phyloP scores from a whole-genome alignment of 2,888 invertebrate species.

The Myathropa florea region DNA sequence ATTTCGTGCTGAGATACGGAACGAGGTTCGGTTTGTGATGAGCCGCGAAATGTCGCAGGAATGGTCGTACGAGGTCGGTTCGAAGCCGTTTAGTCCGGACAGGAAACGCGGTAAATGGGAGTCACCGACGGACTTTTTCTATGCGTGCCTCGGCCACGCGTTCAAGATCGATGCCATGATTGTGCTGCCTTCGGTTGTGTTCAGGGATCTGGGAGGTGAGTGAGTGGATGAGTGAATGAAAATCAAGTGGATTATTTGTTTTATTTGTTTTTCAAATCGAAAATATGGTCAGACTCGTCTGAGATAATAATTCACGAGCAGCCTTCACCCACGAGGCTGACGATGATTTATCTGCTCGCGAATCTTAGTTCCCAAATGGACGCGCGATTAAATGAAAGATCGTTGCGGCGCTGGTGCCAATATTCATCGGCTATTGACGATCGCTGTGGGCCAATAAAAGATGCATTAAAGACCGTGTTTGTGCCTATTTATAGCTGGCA shows the following conservation, averaged over 20 bases:
- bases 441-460: slow-evolving; percentile 11
- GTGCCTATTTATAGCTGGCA: slow-evolving; percentile 9
- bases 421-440: neutral
- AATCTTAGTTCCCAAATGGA: neutral
- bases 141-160: slow-evolving; percentile 90
- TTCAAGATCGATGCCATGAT: slow-evolving; percentile 91
- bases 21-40: neutral
- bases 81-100: slow-evolving; percentile 77
- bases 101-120: slow-evolving; percentile 86
- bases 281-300: neutral
- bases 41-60: slow-evolving; percentile 32
- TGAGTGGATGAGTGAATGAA: slow-evolving; percentile 30
- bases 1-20: neutral
- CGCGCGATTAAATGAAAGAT: neutral
- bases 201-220: slow-evolving; percentile 76
- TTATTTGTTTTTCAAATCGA: neutral
- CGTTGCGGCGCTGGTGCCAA: neutral
- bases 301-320: too few relatives aligned
- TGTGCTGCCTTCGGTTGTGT: slow-evolving; percentile 83
- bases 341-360: neutral
- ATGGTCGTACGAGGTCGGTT: slow-evolving; percentile 77
- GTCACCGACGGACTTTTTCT: slow-evolving; percentile 87
- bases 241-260: neutral
- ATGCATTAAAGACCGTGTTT: neutral
- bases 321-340: neutral